Base-by-base conservation (phyloP, 2,113 vertebrate species). In the Pollachius pollachius region DNA sequence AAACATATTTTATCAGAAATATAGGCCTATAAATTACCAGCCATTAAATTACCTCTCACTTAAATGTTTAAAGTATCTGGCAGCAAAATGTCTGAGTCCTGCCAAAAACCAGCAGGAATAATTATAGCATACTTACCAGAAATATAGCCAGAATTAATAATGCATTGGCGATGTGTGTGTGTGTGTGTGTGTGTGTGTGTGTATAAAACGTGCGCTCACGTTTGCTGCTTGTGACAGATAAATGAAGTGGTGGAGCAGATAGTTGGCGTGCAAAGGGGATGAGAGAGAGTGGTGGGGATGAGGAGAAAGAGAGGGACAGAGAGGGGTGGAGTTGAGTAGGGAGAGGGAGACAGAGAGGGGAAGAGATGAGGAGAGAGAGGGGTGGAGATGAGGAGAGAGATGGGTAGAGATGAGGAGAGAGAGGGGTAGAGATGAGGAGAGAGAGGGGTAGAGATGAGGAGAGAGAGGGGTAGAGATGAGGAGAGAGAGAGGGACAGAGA, bases 261-360 rank as follows among this genome's bases (percentile, higher is more conserved):
- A 56, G 54, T 57, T 16, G 54, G n/a, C 5, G 54, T 57, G 54
- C n/a, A n/a, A n/a, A 57, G 54, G n/a, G 54, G 54, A 16, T n/a
- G 41, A 4, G 16, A 3, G n/a, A 6, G 54, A 57, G 54, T 3
- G 54, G 54, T 17, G 1, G 54, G 2, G 54, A 57, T 57, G 34
- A 65, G 37, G n/a, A 18, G 7, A 18, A 7, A 69, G 71, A 60
- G 30, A 69, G 18, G 52, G 61, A 68, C 18, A 62, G 1, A 62
- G 73, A 61, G 30, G 1, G n/a, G 16, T 17, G 7, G 70, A 30
- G 79, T 81, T 62, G 58, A 70, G 25, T 9, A 37, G 23, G 18
- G 60, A 58, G 21, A 68, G 70, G 57, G 68, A 62, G 64, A 65
- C 70, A 70, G 74, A 52, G 64, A 19, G 17, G 11, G n/a, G 15